Evolutionary conservation across 1,140 invertebrate species (phyloP).

Genomic region (Heliconius melpomene): DNA sequence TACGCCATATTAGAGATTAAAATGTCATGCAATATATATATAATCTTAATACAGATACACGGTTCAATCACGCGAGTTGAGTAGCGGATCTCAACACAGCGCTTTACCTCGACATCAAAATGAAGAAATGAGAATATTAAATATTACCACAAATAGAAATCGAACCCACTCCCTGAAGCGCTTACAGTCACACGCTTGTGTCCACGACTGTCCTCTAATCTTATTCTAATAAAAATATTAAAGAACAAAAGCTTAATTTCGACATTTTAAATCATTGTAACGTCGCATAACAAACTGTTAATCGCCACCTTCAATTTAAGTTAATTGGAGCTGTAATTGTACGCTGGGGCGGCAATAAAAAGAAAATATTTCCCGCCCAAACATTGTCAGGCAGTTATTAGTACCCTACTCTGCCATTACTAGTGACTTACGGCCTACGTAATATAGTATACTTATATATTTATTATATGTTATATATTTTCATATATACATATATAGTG

Average conservation of each 20-base stretch:
- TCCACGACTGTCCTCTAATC: too few species aligned
- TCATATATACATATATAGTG: too few species aligned
- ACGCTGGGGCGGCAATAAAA: conserved; percentile 52
- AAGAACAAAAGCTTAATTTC: not conserved
- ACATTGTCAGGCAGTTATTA: conserved; percentile 33
- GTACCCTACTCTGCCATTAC: conserved; percentile 25
- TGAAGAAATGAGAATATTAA: not conserved
- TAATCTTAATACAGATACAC: too few species aligned
- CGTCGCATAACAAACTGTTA: conserved; percentile 21
- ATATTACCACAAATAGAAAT: not conserved
- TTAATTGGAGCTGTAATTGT: conserved; percentile 65
- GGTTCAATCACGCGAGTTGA: too few species aligned
- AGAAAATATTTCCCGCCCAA: conserved; percentile 55
- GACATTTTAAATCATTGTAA: conserved; percentile 8
- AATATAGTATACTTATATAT: not conserved
- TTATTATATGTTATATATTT: too few species aligned
- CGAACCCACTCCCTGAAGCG: too few species aligned
- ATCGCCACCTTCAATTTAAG: conserved; percentile 58
- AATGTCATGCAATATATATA: too few species aligned
- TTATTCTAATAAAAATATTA: not conserved
- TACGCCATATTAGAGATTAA: too few species aligned
- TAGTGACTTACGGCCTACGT: conserved; percentile 21
- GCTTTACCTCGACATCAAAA: too few species aligned
- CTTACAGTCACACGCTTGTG: too few species aligned
- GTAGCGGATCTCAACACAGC: too few species aligned